Evolutionary conservation across 92 coral and sea anemone species (phyloP), one percentile per base, ranked within the genome.

Genomic region (Porites divaricata): DNA sequence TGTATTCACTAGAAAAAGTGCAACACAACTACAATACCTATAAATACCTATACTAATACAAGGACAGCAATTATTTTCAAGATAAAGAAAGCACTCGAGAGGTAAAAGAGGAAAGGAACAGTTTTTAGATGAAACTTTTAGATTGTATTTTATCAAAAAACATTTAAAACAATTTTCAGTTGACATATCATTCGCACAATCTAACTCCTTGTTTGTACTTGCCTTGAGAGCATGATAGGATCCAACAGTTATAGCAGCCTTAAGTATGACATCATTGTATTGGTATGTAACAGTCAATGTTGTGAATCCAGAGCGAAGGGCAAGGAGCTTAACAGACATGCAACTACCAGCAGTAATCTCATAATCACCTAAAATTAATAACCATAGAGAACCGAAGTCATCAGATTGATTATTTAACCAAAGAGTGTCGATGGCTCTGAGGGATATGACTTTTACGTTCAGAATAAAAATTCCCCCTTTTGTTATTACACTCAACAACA

Each of bases 221-320:
- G 94, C 98, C 96, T 90, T 92, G 35, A 96, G 89, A 8, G 99
- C 97, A 41, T 84, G 81, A 78, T 96, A 96, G 5, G 98, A 92
- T 21, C 98, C 99, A 66, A 96, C 87, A 67, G 98, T 94, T 19
- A 89, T 81, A 6, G 91, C 15, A 26, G 99, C 95, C 75, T 89
- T 92, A 20, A 96, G 93, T 35, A 89, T 49, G 61, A 95, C 73
- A n/a, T 93, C 95, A 73, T 88, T 93, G 80, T 96, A 96, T 74
- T 96, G 96, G 70, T 96, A 96, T 1, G 89, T 91, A 25, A 95
- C 99, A 11, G 94, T 92, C 5, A 96, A 75, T 67, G 88, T 86
- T 17, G 87, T 87, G 70, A 92, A 95, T 8, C 98, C 99, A 70
- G 95, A 81, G 65, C 97, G 87, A 58, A 94, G 89, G 70, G 99